These are phyloP conservation scores for Tetragnatha montana DNA, from an alignment of 2,888 invertebrate genomes.

Conservation along the genomic window DNA sequence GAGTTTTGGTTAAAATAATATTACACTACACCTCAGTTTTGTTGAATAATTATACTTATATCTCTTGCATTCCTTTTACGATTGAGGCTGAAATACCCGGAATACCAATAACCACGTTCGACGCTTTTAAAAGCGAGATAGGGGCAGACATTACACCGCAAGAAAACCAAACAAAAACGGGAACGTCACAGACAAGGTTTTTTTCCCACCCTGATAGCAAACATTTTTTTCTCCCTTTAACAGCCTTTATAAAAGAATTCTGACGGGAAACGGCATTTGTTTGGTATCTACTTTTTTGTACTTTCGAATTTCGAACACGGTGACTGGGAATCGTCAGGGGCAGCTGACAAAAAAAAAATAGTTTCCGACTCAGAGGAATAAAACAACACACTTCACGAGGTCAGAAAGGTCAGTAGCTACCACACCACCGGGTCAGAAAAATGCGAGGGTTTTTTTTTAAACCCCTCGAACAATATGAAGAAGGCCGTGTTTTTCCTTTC, in stretches of 20 bases:
- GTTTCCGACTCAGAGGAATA: neutral
- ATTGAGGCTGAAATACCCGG: neutral
- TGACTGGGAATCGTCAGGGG: neutral
- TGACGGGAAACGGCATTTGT: neutral
- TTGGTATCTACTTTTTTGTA: neutral
- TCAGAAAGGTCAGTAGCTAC: slow-evolving; percentile 48
- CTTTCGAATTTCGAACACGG: neutral
- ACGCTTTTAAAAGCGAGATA: neutral
- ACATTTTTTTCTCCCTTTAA: neutral
- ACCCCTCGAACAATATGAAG: neutral
- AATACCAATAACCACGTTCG: neutral
- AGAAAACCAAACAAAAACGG: neutral
- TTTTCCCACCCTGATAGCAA: neutral
- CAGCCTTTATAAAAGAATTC: neutral
- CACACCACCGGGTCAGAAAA: neutral
- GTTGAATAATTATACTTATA: no score
- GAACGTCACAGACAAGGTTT: neutral
- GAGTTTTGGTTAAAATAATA: no score
- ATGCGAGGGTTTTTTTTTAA: neutral
- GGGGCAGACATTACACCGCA: neutral
- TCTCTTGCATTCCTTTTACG: no score
- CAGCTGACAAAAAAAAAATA: neutral
- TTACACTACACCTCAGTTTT: no score
- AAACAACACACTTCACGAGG: slow-evolving; percentile 39
- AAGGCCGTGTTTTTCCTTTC: neutral